Base-by-base conservation (phyloP, 2,888 invertebrate genomes). In the Drosophila emarginata region DNA sequence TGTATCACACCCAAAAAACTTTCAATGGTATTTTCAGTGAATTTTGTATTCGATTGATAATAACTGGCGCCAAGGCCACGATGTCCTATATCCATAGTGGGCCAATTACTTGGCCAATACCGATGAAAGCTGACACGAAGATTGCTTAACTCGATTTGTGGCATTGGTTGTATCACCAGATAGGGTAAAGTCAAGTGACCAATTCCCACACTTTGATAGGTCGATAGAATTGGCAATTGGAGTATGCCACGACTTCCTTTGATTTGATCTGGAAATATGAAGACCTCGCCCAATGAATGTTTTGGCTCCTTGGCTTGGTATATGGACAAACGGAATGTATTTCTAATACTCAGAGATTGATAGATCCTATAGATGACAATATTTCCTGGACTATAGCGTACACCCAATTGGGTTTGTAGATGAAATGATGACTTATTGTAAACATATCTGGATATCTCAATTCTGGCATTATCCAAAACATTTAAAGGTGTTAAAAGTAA, bases 41-140 rank as follows among this genome's bases (percentile, higher is more conserved):
- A 32, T 0, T 97, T 94, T 65, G 98, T 96, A 89, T 95, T 94
- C 89, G 95, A 94, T 90, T 93, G 93, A 9, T 76, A 67, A 89
- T 96, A 98, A 76, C 97, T 98, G 63, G 95, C 96, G 28, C 99
- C 99, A 61, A 97, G 93, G 1, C 99, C 99, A 58, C 99, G 93
- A 90, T 98, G 98, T 0, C 98, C 99, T 39, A 99, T 97, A 92
- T 99, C 97, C 64, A 99, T 91, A 0, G 97, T 96, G n/a, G 94
- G 95, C 95, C 97, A 96, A 23, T 95, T 93, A 60, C 95, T 94
- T 80, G 96, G 96, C 98, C 98, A 98, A 90, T 97, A 95, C 77
- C 95, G 95, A 6, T 96, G 94, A 89, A 95, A 97, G 4, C 97
- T 95, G 11, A 95, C 93, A 84, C 95, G 94, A 93, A 98, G 94